Evolutionary conservation across 2,888 invertebrate species (phyloP).

Genomic region (Drosophila nr. medialis): DNA sequence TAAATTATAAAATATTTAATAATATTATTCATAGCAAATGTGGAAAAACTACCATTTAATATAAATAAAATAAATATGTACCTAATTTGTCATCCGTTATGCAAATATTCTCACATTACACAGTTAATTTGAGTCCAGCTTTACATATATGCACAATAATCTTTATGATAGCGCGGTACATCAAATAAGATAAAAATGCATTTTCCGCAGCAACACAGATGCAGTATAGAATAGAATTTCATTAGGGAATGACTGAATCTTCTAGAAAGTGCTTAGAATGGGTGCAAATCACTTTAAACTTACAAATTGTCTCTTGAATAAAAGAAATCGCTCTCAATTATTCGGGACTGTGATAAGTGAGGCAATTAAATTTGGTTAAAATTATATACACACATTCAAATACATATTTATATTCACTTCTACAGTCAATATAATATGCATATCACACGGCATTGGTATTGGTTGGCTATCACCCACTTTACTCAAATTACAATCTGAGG

Average conservation of each 20-base stretch:
- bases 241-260: background rate
- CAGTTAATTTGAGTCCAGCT: background rate
- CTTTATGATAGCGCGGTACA: background rate
- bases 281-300: background rate
- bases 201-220: background rate
- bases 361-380: background rate
- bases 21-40: background rate
- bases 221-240: slow-evolving; percentile 22
- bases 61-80: background rate
- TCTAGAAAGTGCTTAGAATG: background rate
- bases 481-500: slow-evolving; percentile 68
- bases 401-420: background rate
- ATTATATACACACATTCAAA: background rate
- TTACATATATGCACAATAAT: background rate
- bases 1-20: background rate
- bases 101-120: background rate
- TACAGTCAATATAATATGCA: slow-evolving; percentile 80
- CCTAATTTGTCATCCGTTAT: background rate
- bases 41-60: background rate
- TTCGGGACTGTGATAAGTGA: slow-evolving; percentile 69
- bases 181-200: slow-evolving; percentile 2
- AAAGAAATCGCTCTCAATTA: slow-evolving; percentile 66
- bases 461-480: slow-evolving; percentile 84
- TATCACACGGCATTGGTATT: slow-evolving; percentile 82
- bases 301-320: slow-evolving; percentile 55